Evolutionary conservation across 2,113 vertebrate genomes (phyloP).

Genomic region (Eonycteris spelaea): DNA sequence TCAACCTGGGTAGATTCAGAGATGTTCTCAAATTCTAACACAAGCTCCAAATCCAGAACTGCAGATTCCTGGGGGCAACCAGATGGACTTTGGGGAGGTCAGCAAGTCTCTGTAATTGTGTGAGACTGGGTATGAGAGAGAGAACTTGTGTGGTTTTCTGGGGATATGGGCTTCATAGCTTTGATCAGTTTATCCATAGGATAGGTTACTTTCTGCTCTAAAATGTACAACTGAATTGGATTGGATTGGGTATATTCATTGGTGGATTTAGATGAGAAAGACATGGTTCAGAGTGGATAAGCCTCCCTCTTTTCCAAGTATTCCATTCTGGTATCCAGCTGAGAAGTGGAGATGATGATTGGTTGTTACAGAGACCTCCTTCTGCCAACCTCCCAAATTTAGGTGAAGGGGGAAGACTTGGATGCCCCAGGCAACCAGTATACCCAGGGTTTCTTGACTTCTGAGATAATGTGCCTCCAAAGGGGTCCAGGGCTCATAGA

Average conservation of each 20-base stretch:
- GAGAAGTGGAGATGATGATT: neutral
- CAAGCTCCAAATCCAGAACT: neutral
- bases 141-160: neutral
- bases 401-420: neutral
- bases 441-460: neutral
- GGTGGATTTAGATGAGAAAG: neutral
- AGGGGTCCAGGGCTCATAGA: neutral
- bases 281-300: too few relatives aligned
- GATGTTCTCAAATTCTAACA: neutral
- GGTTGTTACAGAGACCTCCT: neutral
- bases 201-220: neutral
- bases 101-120: neutral
- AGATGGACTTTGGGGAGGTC: neutral
- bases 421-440: neutral
- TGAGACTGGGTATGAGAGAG: neutral
- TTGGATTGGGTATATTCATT: neutral
- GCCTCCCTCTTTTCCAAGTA: neutral
- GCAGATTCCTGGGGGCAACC: neutral
- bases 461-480: neutral
- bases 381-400: neutral
- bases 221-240: neutral
- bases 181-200: neutral
- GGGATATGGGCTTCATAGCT: neutral
- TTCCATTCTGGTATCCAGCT: neutral
- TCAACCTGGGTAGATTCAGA: neutral